Percentiles rank a stretch among this genome's conserved stretches.
Conservation (phyloP, 2,797 vertebrate species). For the Merluccius polli region DNA sequence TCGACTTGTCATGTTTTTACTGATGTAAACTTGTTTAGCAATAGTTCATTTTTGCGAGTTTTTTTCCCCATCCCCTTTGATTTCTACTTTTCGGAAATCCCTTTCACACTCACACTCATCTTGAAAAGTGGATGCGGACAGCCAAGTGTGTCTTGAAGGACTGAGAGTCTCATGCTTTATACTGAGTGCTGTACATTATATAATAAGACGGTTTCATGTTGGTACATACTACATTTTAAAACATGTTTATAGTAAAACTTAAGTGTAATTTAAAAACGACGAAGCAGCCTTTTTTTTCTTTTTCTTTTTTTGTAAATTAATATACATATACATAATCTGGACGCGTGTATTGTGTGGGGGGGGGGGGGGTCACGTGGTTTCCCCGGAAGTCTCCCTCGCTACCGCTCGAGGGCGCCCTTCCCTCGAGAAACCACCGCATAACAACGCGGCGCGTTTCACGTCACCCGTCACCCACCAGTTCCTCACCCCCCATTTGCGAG, state of each 20-base stretch:
- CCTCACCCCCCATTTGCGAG: background rate
- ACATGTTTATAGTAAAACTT: slow-evolving; percentile 77
- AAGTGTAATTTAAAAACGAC: slow-evolving; percentile 70
- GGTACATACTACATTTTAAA: slow-evolving; percentile 68
- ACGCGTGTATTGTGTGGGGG: background rate
- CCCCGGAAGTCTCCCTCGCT: too few relatives aligned
- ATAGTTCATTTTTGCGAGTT: slow-evolving; percentile 55
- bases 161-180: slow-evolving; percentile 48
- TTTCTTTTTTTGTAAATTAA: too few relatives aligned
- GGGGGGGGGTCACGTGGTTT: too few relatives aligned
- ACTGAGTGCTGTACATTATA: slow-evolving; percentile 54
- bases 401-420: too few relatives aligned
- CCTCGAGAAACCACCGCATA: too few relatives aligned
- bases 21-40: slow-evolving; percentile 61
- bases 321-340: background rate
- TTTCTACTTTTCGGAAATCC: slow-evolving; percentile 21
- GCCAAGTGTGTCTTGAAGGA: slow-evolving; percentile 36
- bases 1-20: slow-evolving; percentile 66
- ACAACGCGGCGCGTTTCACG: too few relatives aligned
- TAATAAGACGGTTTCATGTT: slow-evolving; percentile 60
- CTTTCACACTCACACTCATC: slow-evolving; percentile 40
- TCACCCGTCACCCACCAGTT: too few relatives aligned
- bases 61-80: slow-evolving; percentile 32
- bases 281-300: slow-evolving; percentile 36
- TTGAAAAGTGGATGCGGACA: slow-evolving; percentile 26